Evolutionary conservation across 2,888 invertebrate genomes (phyloP).

Genomic region (Drosophila sordidapex): DNA sequence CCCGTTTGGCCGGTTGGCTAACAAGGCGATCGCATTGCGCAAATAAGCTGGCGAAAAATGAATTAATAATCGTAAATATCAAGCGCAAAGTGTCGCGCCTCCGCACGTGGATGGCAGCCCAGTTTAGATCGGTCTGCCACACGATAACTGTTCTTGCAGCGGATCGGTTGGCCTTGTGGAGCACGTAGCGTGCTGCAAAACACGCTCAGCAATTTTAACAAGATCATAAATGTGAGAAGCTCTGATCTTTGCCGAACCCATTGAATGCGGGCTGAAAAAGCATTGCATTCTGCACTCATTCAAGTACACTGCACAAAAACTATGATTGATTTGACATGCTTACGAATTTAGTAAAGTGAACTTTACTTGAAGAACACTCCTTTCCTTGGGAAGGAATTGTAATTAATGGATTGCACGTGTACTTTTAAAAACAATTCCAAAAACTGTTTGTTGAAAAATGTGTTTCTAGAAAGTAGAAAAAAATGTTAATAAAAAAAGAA

Average conservation of each 20-base stretch:
- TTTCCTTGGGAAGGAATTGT: too few species aligned
- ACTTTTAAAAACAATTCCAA: background rate
- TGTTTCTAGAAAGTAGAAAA: background rate
- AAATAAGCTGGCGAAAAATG: slow-evolving; percentile 77
- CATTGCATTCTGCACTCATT: background rate
- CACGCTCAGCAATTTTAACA: slow-evolving; percentile 74
- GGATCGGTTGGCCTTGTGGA: slow-evolving; percentile 53
- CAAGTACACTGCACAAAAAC: background rate
- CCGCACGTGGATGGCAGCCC: slow-evolving; percentile 59
- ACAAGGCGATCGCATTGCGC: slow-evolving; percentile 64
- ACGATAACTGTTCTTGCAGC: slow-evolving; percentile 70
- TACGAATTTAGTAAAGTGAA: background rate
- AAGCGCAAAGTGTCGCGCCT: slow-evolving; percentile 68
- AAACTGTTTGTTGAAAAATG: background rate
- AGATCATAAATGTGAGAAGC: slow-evolving; percentile 72
- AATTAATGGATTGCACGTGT: too few species aligned
- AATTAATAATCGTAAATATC: slow-evolving; percentile 83
- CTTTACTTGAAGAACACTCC: background rate
- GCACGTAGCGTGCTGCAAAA: slow-evolving; percentile 41
- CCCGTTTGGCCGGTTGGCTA: slow-evolving; percentile 35
- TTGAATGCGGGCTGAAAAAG: slow-evolving; percentile 9
- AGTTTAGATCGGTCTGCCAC: background rate
- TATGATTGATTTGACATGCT: background rate
- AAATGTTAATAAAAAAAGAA: fast-evolving
- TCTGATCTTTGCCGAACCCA: slow-evolving; percentile 73